phyloP scores from a whole-genome alignment of 2,888 invertebrate species.

The Drosophila atripex region DNA sequence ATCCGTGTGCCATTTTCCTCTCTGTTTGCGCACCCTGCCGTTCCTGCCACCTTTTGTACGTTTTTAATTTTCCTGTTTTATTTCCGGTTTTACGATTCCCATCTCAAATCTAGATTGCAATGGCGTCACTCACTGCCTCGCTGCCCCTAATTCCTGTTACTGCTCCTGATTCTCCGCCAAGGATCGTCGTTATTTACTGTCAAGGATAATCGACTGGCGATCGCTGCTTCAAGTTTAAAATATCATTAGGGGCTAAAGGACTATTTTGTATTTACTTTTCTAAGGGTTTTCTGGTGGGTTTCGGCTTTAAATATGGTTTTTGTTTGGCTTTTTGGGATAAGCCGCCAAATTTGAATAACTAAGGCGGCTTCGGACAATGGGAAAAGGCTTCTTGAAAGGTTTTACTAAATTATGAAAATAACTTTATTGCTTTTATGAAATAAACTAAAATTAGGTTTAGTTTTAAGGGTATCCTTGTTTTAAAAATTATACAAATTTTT shows the following conservation, averaged over 20 bases:
- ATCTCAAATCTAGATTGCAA: constrained; percentile 82
- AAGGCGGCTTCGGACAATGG: too few species aligned
- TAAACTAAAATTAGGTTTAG: too few species aligned
- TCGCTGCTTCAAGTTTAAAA: background rate
- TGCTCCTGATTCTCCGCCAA: background rate
- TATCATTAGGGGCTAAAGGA: background rate
- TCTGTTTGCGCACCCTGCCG: constrained; percentile 58
- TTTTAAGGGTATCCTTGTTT: too few species aligned
- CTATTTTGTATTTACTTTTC: background rate
- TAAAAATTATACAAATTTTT: background rate
- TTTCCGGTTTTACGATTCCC: constrained; percentile 84
- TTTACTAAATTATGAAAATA: too few species aligned
- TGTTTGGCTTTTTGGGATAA: background rate
- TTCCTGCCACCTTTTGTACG: constrained; percentile 79
- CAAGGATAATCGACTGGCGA: background rate
- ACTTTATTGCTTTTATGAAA: too few species aligned
- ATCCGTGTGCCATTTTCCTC: constrained; percentile 44
- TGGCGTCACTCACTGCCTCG: constrained; percentile 38
- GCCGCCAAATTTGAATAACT: background rate
- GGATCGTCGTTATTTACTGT: constrained; percentile 1
- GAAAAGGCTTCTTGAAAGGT: too few species aligned
- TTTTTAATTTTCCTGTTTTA: constrained; percentile 84
- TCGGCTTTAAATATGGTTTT: too few species aligned
- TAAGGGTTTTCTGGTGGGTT: background rate
- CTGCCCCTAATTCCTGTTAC: constrained; percentile 1